Percentiles rank a stretch among this genome's conserved stretches.
Evolutionary conservation across 2,797 vertebrate genomes (phyloP).

Genomic region (Macropus fuliginosus): DNA sequence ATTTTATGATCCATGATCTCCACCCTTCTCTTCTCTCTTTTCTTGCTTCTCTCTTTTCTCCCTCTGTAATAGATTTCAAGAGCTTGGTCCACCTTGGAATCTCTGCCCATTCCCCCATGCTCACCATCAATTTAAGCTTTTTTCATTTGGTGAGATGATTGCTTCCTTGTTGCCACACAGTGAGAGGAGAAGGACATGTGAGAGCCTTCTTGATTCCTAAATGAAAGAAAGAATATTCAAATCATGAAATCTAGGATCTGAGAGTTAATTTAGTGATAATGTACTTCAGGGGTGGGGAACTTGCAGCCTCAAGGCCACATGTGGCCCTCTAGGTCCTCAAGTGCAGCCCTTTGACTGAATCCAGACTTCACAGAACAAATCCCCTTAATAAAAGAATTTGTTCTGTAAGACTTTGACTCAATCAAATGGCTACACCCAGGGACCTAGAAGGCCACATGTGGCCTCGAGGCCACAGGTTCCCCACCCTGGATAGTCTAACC

Average conservation of each 20-base stretch:
- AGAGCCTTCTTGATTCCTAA: not conserved
- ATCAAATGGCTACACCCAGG: too few species aligned
- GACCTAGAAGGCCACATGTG: too few species aligned
- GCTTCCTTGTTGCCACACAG: not conserved
- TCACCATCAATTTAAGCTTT: not conserved
- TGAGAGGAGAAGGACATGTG: not conserved
- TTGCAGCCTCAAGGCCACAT: too few species aligned
- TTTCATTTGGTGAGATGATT: not conserved
- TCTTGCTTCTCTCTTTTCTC: not conserved
- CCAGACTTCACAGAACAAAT: too few species aligned
- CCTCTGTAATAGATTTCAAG: not conserved
- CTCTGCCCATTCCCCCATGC: not conserved
- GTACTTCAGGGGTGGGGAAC: not conserved
- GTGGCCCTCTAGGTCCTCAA: too few species aligned
- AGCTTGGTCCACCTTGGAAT: not conserved
- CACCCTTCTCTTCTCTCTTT: not conserved
- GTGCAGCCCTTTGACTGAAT: too few species aligned
- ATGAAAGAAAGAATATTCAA: not conserved
- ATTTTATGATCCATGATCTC: not conserved
- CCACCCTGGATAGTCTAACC: too few species aligned
- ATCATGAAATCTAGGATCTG: not conserved
- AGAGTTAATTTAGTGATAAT: constrained; percentile 9
- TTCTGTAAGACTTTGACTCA: too few species aligned
- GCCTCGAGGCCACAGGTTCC: too few species aligned
- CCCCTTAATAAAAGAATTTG: too few species aligned